A percentile compares a stretch with the other conserved stretches of the same genome.
These are phyloP conservation scores for Aphaenogaster floridana DNA, from an alignment of 1,140 invertebrate species.

Conservation along the genomic window DNA sequence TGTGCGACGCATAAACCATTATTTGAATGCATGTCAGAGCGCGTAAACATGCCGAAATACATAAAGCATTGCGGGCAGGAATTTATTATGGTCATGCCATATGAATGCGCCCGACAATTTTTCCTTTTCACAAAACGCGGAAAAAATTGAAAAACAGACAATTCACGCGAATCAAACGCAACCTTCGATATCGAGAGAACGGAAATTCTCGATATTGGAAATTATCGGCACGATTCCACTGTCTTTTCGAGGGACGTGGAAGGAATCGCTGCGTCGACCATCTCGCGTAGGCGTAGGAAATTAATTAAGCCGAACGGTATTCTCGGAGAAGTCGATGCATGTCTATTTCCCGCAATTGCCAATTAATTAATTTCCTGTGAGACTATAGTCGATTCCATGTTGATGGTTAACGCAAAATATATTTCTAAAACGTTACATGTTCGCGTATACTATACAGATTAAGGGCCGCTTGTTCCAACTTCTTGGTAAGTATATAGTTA, in stretches of 20 bases:
- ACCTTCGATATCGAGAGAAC: background rate
- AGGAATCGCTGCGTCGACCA: slow-evolving; percentile 12
- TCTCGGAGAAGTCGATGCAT: slow-evolving; percentile 56
- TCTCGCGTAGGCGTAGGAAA: slow-evolving; percentile 66
- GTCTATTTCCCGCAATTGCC: slow-evolving; percentile 43
- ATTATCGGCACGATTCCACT: slow-evolving; percentile 11
- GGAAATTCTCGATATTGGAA: background rate
- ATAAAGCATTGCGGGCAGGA: slow-evolving; percentile 1
- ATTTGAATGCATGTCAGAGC: slow-evolving; percentile 52
- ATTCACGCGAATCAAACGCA: background rate
- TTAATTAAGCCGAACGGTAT: slow-evolving; percentile 66
- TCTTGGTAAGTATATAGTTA: too few species aligned
- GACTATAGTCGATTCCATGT: background rate
- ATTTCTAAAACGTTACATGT: background rate
- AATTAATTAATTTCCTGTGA: slow-evolving; percentile 70
- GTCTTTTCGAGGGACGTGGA: slow-evolving; percentile 51
- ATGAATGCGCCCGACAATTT: background rate
- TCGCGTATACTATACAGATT: background rate
- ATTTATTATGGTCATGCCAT: background rate
- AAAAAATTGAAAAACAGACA: background rate
- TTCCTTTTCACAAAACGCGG: background rate
- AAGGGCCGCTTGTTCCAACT: too few species aligned
- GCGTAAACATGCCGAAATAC: slow-evolving; percentile 35
- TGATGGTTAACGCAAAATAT: background rate
- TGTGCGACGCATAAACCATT: slow-evolving; percentile 48